Conservation (phyloP, 2,797 vertebrate species). For the Aphelocoma californica region DNA sequence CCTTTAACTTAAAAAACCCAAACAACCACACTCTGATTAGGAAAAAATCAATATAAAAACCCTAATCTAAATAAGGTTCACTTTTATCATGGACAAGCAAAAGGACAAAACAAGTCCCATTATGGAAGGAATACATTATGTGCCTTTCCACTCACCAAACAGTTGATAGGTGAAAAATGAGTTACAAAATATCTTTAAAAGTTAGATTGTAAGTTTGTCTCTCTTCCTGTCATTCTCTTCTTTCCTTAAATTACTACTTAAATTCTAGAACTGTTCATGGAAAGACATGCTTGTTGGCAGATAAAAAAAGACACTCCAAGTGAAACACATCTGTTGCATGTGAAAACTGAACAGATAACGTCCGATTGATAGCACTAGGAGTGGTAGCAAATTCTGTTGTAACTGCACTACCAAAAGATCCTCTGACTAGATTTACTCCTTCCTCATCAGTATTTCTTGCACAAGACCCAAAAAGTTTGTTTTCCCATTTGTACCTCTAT, state of each 20-base stretch:
- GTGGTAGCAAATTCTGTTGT: conserved; percentile 13
- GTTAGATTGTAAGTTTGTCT: neutral
- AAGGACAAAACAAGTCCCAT: neutral
- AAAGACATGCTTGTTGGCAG: neutral
- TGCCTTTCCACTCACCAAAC: neutral
- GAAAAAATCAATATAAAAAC: neutral
- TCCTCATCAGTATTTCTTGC: conserved; percentile 20
- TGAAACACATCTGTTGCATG: neutral
- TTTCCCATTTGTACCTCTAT: neutral
- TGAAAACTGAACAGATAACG: neutral
- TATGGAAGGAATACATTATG: neutral
- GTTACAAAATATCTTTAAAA: neutral
- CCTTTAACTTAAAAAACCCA: neutral
- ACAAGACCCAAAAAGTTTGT: neutral
- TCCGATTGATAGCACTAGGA: neutral
- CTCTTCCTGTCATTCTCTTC: neutral
- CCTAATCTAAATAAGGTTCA: neutral
- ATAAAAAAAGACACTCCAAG: neutral
- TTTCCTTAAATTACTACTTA: neutral
- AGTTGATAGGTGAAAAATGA: neutral
- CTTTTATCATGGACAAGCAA: neutral
- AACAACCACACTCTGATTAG: neutral
- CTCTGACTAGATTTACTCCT: conserved; percentile 7
- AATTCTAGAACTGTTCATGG: neutral
- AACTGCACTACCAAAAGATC: conserved; percentile 3